Conservation (phyloP, 2,797 vertebrate genomes). For the Brachyalestes nurse region DNA sequence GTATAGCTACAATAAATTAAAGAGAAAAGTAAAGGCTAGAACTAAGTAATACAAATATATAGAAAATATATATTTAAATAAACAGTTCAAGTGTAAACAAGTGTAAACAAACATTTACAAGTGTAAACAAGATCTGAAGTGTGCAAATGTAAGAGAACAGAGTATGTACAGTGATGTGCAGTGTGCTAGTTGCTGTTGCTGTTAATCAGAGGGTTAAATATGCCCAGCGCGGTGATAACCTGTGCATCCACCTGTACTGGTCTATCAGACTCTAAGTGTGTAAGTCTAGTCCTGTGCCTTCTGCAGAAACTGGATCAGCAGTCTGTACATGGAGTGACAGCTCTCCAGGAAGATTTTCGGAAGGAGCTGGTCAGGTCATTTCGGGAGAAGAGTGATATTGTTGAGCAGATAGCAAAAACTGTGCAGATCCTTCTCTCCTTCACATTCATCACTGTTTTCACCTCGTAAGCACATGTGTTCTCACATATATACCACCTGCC, state of each 20-base stretch:
- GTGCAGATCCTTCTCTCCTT: constrained; percentile 80
- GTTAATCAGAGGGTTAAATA: too few species aligned
- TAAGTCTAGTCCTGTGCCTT: not conserved
- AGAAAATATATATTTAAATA: too few species aligned
- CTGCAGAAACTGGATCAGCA: constrained; percentile 70
- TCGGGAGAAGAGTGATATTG: constrained; percentile 42
- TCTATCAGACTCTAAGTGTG: not conserved
- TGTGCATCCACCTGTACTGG: not conserved
- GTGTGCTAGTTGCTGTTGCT: too few species aligned
- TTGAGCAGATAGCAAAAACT: constrained; percentile 63
- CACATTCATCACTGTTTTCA: constrained; percentile 83
- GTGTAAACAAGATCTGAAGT: too few species aligned
- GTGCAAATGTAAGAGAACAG: too few species aligned
- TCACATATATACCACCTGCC: not conserved
- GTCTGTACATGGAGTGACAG: constrained; percentile 59
- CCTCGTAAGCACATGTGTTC: constrained; percentile 73
- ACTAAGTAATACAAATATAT: too few species aligned
- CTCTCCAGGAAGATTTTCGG: constrained; percentile 68
- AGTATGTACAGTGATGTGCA: too few species aligned
- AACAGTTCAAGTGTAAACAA: too few species aligned
- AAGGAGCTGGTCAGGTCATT: constrained; percentile 70
- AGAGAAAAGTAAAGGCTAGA: too few species aligned
- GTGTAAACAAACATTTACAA: too few species aligned
- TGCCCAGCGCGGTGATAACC: not conserved
- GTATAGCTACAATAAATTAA: too few species aligned